Base-by-base conservation (phyloP, 1,140 invertebrate species). In the Idris sp. region DNA sequence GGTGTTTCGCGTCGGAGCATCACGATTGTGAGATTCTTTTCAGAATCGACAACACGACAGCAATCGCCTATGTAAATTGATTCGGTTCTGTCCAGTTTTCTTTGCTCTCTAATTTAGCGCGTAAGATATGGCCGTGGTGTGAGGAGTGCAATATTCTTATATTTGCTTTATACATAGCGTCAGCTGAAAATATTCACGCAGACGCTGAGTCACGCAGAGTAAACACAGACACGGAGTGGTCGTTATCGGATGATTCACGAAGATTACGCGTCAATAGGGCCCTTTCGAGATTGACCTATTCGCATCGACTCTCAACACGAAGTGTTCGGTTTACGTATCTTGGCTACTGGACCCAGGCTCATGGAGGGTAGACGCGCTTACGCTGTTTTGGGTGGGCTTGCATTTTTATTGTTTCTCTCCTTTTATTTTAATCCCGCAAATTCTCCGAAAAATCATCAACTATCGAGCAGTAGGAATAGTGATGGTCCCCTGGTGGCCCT, bases 101-200 rank as follows among this genome's bases (percentile, higher is more conserved):
- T 4, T 38, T 38, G 7, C 36, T 38, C 8, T 16, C 36, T 9
- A 5, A 13, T 11, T 14, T 38, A 4, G 36, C 36, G 0, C 14
- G 36, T 13, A 9, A 10, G 6, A 11, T 58, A 2, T 58, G 38
- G 53, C 36, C 33, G 18, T 58, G 40, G 36, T 58, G 53, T 44
- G 81, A 58, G 18, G 18, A 58, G 7, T 11, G 41, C 10, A 15
- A 26, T n/a, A 35, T 35, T 13, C 35, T 25, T n/a, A 15, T 58
- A n/a, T 33, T 58, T 25, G 41, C 38, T 8, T 82, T 83, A 1
- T 85, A 84, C 28, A 77, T 86, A 2, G 14, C 43, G 5, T 79
- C 83, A 5, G 74, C 74, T 53, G 69, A 84, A 22, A 78, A 79
- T 35, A 8, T 35, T 10, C 38, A 25, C 15, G 68, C 76, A 14